Evolutionary conservation across 2,113 vertebrate genomes (phyloP).

Genomic region (Pheucticus melanocephalus): DNA sequence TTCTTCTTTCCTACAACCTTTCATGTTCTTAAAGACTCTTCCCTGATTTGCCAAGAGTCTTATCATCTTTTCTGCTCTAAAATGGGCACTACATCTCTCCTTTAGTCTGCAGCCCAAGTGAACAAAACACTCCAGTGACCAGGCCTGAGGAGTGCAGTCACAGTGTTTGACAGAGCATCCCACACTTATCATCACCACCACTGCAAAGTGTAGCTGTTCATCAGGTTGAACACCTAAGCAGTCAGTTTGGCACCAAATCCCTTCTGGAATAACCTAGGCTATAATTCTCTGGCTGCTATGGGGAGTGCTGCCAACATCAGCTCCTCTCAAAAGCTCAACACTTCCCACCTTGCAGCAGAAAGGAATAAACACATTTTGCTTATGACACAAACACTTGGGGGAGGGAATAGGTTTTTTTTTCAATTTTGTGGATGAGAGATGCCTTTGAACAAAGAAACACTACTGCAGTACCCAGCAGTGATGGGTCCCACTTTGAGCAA

Average conservation of each 20-base stretch:
- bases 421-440: not conserved
- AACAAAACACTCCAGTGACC: accelerated
- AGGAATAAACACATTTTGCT: accelerated
- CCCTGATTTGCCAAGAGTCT: not conserved
- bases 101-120: accelerated
- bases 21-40: not conserved
- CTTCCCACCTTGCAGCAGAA: not conserved
- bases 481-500: not conserved
- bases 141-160: not conserved
- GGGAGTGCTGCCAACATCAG: not conserved
- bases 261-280: not conserved
- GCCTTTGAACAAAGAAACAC: not conserved
- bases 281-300: not conserved
- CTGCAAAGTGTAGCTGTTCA: not conserved
- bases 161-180: not conserved
- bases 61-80: not conserved
- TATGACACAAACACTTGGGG: not conserved
- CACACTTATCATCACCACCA: not conserved
- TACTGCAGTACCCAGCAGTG: not conserved
- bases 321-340: not conserved
- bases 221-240: not conserved
- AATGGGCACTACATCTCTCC: not conserved
- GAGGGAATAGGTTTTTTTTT: not conserved
- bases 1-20: not conserved
- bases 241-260: not conserved